These are phyloP conservation scores for Ctenopoma kingsleyae DNA, from an alignment of 2,797 vertebrate species.

Conservation along the genomic window DNA sequence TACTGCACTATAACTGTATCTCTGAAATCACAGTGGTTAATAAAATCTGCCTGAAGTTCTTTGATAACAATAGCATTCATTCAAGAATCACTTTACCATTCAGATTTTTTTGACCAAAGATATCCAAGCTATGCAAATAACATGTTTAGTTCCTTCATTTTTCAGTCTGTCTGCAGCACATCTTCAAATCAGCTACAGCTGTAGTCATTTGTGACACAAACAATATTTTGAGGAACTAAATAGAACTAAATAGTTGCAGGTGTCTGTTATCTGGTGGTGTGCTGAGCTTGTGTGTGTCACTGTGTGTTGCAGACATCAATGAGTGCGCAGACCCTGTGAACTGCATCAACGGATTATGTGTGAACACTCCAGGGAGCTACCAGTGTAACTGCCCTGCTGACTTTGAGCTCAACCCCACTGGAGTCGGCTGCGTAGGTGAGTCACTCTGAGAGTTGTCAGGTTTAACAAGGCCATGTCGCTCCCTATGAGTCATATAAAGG, in stretches of 20 bases:
- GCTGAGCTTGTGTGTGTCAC: constrained; percentile 8
- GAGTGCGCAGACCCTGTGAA: constrained; percentile 94
- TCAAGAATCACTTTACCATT: not conserved
- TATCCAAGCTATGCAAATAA: not conserved
- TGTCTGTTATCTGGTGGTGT: not conserved
- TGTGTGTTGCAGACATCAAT: constrained; percentile 89
- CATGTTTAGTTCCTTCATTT: too few relatives aligned
- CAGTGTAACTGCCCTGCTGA: constrained; percentile 93
- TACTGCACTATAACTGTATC: not conserved
- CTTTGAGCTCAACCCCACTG: constrained; percentile 93
- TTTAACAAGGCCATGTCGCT: not conserved
- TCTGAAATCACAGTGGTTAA: not conserved
- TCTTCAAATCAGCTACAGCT: not conserved
- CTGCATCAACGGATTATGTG: constrained; percentile 94
- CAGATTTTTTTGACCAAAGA: not conserved
- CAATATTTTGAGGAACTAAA: not conserved
- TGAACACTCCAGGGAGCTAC: constrained; percentile 94
- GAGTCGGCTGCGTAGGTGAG: constrained; percentile 93
- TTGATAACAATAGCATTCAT: not conserved
- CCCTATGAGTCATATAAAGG: too few relatives aligned
- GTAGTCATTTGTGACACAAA: constrained; percentile 2
- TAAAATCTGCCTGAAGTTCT: not conserved
- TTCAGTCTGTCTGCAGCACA: not conserved
- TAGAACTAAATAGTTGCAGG: not conserved
- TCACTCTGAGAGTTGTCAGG: not conserved